A percentile compares a stretch with the other conserved stretches of the same genome.
Conservation (phyloP, 2,888 invertebrate species). For the Xestia ashworthii region DNA sequence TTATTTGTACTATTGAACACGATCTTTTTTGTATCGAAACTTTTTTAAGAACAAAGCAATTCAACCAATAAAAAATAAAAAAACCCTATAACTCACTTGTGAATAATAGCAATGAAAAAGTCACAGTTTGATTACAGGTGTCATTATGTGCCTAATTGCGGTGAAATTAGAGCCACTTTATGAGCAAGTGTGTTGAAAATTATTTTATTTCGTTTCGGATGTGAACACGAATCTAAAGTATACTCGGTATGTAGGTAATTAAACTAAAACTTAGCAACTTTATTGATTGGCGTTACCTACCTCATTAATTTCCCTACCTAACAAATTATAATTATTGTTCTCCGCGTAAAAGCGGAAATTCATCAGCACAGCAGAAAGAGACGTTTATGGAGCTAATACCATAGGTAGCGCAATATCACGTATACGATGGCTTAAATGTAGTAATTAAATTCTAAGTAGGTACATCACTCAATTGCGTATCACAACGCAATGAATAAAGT, state of each 20-base stretch:
- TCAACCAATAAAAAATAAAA: too few relatives aligned
- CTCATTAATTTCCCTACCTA: not conserved
- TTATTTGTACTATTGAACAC: too few relatives aligned
- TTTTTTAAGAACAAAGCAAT: too few relatives aligned
- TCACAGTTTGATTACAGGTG: too few relatives aligned
- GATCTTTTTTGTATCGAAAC: too few relatives aligned
- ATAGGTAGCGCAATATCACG: slow-evolving; percentile 6
- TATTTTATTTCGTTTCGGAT: not conserved
- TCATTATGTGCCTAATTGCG: too few relatives aligned
- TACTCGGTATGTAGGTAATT: too few relatives aligned
- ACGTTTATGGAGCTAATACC: not conserved
- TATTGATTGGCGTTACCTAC: not conserved
- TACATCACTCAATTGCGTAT: not conserved
- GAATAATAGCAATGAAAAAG: too few relatives aligned
- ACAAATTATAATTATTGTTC: not conserved
- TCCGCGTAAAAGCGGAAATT: not conserved
- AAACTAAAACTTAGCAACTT: not conserved
- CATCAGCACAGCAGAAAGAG: not conserved
- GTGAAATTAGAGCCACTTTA: too few relatives aligned
- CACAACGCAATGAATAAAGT: not conserved
- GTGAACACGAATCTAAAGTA: not conserved
- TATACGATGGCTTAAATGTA: not conserved
- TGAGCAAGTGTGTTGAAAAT: too few relatives aligned
- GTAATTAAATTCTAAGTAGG: slow-evolving; percentile 8
- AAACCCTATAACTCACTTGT: too few relatives aligned